Percentiles rank a stretch among this genome's conserved stretches.
These are phyloP conservation scores for Aspiorhynchus laticeps DNA, from an alignment of 2,113 vertebrate species.

Conservation along the genomic window DNA sequence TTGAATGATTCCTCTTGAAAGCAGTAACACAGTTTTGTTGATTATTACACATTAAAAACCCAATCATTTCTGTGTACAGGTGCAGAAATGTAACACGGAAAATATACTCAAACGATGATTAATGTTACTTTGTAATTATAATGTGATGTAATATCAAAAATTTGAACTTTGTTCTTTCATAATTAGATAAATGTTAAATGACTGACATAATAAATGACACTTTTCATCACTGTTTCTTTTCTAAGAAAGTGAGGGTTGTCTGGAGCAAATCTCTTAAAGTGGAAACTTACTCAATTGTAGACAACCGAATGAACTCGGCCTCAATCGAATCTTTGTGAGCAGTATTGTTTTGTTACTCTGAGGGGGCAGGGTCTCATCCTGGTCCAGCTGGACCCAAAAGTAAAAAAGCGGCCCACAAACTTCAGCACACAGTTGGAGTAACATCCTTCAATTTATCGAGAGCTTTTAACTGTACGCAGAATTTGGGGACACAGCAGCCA, in stretches of 20 bases:
- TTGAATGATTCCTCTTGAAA: not conserved
- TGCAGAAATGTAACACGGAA: not conserved
- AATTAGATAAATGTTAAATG: not conserved
- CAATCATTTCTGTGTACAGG: not conserved
- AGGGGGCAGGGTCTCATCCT: slow-evolving; percentile 27
- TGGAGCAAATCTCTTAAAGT: not conserved
- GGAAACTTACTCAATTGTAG: not conserved
- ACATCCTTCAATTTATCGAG: not conserved
- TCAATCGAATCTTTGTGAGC: slow-evolving; percentile 27
- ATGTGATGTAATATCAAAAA: too few species aligned
- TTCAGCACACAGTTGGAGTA: not conserved
- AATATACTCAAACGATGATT: not conserved
- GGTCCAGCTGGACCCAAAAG: not conserved
- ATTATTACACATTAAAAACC: not conserved
- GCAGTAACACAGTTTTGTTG: not conserved
- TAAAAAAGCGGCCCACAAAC: not conserved
- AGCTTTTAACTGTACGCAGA: not conserved
- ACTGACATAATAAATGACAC: not conserved
- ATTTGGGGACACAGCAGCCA: not conserved
- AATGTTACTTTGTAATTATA: too few species aligned
- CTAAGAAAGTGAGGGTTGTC: not conserved
- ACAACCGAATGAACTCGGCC: not conserved
- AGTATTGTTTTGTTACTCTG: not conserved
- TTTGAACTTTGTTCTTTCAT: not conserved
- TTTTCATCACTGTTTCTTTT: not conserved